A percentile compares a stretch with the other conserved stretches of the same genome.
Conservation (phyloP, 2,113 vertebrate species). For the Hiodon tergisus region DNA sequence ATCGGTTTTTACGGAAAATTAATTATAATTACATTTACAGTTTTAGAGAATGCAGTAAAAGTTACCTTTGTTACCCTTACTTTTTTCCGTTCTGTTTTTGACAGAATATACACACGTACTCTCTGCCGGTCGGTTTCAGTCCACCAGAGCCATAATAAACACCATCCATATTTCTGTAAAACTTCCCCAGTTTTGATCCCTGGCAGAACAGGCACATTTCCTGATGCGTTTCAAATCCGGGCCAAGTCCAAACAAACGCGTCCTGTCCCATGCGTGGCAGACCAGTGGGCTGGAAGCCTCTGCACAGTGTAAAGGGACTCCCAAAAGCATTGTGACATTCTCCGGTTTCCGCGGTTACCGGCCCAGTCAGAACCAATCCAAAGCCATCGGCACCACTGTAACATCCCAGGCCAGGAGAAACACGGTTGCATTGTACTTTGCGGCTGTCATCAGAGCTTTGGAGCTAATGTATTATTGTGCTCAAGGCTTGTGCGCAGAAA, state of each 20-base stretch:
- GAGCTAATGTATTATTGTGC: not conserved
- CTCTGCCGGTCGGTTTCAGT: constrained; percentile 28
- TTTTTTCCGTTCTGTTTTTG: not conserved
- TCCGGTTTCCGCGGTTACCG: constrained; percentile 2
- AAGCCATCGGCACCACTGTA: not conserved
- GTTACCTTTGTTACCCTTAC: too few species aligned
- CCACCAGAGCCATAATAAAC: constrained; percentile 53
- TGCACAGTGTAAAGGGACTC: constrained; percentile 67
- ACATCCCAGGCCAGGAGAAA: not conserved
- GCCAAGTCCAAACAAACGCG: constrained; percentile 67
- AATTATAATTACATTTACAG: too few species aligned
- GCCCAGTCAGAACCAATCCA: not conserved
- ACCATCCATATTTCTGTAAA: constrained; percentile 7
- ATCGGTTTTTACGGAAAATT: too few species aligned
- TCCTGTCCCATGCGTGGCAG: constrained; percentile 48
- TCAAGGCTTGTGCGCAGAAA: not conserved
- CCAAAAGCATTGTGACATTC: constrained; percentile 59
- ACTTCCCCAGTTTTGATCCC: constrained; percentile 58
- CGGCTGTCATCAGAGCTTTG: not conserved
- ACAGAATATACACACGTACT: constrained; percentile 13
- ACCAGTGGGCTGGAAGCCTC: constrained; percentile 59
- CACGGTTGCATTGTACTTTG: not conserved
- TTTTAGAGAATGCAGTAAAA: too few species aligned
- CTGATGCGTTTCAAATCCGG: constrained; percentile 55
- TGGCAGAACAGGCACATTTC: constrained; percentile 67